A percentile compares a stretch with the other conserved stretches of the same genome.
Evolutionary conservation across 2,797 vertebrate species (phyloP).

Genomic region (Aythya fuligula): DNA sequence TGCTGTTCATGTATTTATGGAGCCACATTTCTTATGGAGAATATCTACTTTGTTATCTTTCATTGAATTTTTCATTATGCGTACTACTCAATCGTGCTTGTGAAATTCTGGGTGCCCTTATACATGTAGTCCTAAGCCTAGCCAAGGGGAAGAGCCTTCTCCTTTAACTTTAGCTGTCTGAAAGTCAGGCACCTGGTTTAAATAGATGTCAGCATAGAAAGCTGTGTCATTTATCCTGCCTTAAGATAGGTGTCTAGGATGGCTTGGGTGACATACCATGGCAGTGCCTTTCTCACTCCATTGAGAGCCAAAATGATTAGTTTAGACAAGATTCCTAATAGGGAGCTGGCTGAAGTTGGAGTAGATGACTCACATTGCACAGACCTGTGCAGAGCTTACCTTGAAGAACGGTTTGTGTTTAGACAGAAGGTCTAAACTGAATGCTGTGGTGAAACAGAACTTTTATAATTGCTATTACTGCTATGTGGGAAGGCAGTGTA

Average conservation of each 20-base stretch:
- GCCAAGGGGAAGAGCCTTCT: background rate
- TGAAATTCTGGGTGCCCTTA: background rate
- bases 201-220: background rate
- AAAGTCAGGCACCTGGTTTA: background rate
- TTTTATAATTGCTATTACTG: background rate
- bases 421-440: background rate
- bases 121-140: background rate
- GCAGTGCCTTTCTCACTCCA: background rate
- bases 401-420: background rate
- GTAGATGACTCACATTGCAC: background rate
- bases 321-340: slow-evolving; percentile 3
- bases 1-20: background rate
- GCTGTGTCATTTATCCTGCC: background rate
- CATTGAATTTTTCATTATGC: background rate
- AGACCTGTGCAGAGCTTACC: background rate
- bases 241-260: background rate
- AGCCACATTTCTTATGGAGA: background rate
- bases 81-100: background rate
- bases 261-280: background rate
- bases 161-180: background rate
- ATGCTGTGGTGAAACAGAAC: background rate
- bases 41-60: background rate
- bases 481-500: background rate
- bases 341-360: background rate
- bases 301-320: background rate